Base-by-base conservation (phyloP, 2,888 invertebrate species). In the Tricholauxania praeusta region DNA sequence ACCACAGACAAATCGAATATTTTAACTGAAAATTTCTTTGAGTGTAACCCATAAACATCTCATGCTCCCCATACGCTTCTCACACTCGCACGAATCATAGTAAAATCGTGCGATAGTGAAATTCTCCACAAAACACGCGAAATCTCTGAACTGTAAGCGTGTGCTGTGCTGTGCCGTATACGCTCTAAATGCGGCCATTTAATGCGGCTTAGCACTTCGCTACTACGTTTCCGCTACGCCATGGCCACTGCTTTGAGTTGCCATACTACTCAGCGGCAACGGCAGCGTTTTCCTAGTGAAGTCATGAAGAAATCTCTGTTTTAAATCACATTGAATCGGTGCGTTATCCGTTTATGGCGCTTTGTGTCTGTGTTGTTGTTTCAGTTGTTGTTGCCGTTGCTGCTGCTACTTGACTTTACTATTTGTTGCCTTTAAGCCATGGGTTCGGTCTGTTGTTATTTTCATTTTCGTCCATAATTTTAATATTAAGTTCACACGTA, bases 401-500 rank as follows among this genome's bases (percentile, higher is more conserved):
- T 48, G 19, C 2, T 65, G 28, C 7, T 39, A 28, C 10, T 65
- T 65, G 52, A 15, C 15, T 14, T 47, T 48, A 63, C 22, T 63
- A 48, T 52, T 52, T 53, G 32, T 57, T 15, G 15, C 15, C 39
- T 39, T 39, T 39, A 10, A 39, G 39, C 39, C 39, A 39, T 60
- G 19, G 12, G 12, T 55, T 52, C 17, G 53, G 39, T 55, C 39
- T 47, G 55, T 39, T 67, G 19, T 55, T 22, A 47, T 17, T 28
- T 28, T n/a, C 32, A 10, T 28, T 55, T 66, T 12, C 47, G 14
- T 67, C 52, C 57, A 67, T 67, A 55, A 57, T 39, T 39, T 67
- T 67, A 67, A 67, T 67, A 67, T 67, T 67, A 57, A 67, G 55
- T 67, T 55, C 67, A 67, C 67, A 67, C 67, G 67, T 67, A 67